These are phyloP conservation scores for Thamnophis sirtalis DNA, from an alignment of 2,113 vertebrate genomes.

Conservation along the genomic window DNA sequence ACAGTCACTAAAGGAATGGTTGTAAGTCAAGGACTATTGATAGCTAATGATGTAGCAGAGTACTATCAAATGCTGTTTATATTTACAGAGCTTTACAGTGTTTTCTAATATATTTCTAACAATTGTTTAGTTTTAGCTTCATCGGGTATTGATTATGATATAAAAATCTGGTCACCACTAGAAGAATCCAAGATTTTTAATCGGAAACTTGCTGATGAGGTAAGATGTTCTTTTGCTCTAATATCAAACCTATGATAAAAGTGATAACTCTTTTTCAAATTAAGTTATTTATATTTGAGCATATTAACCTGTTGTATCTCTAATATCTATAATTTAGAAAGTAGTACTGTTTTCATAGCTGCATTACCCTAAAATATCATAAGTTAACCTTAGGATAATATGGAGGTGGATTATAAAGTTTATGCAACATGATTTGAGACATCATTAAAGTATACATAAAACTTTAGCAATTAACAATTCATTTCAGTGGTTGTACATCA, in stretches of 20 bases:
- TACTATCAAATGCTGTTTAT: background rate
- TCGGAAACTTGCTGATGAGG: constrained; percentile 92
- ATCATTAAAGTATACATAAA: background rate
- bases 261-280: background rate
- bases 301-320: background rate
- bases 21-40: background rate
- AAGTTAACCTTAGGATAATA: background rate
- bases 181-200: constrained; percentile 91
- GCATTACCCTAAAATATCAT: background rate
- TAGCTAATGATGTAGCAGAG: background rate
- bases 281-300: background rate
- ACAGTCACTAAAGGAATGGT: background rate
- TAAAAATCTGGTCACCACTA: constrained; percentile 97
- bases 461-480: background rate
- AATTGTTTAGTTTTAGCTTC: constrained; percentile 88
- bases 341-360: constrained; percentile 9
- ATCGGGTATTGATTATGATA: constrained; percentile 97
- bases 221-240: constrained; percentile 58
- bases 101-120: constrained; percentile 31
- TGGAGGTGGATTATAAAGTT: background rate
- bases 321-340: background rate
- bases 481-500: background rate
- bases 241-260: background rate
- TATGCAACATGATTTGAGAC: background rate
- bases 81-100: constrained; percentile 18